A percentile compares a stretch with the other conserved stretches of the same genome.
Conservation (phyloP, 2,113 vertebrate species). For the Sceloporus tristichus region DNA sequence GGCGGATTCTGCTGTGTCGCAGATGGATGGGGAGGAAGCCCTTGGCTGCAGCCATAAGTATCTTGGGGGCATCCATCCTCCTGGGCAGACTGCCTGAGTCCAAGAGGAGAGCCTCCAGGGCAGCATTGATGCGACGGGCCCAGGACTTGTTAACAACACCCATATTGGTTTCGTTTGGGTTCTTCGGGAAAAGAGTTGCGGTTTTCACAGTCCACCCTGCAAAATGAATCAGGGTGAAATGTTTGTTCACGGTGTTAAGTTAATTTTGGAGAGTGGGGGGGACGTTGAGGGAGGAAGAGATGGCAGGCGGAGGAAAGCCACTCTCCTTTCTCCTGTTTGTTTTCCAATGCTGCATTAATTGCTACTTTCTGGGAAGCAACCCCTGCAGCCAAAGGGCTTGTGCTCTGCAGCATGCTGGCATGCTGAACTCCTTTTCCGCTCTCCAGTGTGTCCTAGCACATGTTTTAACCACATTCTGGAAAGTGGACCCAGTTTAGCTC, state of each 20-base stretch:
- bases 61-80: neutral
- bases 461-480: neutral
- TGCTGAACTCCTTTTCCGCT: neutral
- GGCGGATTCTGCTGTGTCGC: accelerated
- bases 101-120: neutral
- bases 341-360: no score
- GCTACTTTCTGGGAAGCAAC: neutral
- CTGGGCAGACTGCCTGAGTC: neutral
- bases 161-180: neutral
- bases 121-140: neutral
- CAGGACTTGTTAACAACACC: no score
- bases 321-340: neutral
- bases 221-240: neutral
- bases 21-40: neutral
- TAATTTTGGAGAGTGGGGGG: neutral
- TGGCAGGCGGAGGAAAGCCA: neutral
- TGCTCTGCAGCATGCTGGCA: neutral
- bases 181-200: neutral
- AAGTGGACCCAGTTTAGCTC: no score
- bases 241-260: neutral
- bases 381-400: slow-evolving; percentile 13
- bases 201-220: neutral
- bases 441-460: no score
- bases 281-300: neutral
- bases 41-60: no score